Evolutionary conservation across 2,797 vertebrate species (phyloP).

Genomic region (Eremophila alpestris): DNA sequence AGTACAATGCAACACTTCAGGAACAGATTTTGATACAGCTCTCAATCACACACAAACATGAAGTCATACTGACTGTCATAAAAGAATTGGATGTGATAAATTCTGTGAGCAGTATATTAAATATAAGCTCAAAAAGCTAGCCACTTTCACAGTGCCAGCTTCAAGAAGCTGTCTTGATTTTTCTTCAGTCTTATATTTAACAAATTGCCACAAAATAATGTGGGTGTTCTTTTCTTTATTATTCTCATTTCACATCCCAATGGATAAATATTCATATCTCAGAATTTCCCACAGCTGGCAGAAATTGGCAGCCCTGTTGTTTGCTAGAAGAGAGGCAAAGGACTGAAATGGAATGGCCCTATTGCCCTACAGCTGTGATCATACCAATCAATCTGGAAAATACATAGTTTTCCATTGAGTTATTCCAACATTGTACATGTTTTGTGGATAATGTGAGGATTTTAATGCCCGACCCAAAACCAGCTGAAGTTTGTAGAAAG

Average conservation of each 20-base stretch:
- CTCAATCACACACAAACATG: constrained; percentile 42
- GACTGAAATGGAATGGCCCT: neutral
- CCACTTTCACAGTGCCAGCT: constrained; percentile 8
- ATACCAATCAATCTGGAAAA: constrained; percentile 1
- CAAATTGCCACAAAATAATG: constrained; percentile 34
- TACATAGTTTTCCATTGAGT: neutral
- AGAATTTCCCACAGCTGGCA: neutral
- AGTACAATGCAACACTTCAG: constrained; percentile 9
- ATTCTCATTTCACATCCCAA: neutral
- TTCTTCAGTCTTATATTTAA: constrained; percentile 18
- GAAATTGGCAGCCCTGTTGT: neutral
- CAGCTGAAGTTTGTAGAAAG: neutral
- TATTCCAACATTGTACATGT: neutral
- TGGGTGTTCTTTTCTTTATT: neutral
- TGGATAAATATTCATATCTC: neutral
- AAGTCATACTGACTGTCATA: constrained; percentile 65
- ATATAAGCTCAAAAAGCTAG: constrained; percentile 15
- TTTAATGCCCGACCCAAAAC: neutral
- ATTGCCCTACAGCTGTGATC: neutral
- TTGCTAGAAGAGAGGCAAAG: neutral
- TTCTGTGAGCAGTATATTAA: constrained; percentile 48
- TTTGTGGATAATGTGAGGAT: neutral
- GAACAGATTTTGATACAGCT: constrained; percentile 36
- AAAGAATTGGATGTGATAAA: constrained; percentile 61
- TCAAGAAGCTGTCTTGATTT: constrained; percentile 36